Conservation (phyloP, 2,797 vertebrate genomes). For the Falco rusticolus region DNA sequence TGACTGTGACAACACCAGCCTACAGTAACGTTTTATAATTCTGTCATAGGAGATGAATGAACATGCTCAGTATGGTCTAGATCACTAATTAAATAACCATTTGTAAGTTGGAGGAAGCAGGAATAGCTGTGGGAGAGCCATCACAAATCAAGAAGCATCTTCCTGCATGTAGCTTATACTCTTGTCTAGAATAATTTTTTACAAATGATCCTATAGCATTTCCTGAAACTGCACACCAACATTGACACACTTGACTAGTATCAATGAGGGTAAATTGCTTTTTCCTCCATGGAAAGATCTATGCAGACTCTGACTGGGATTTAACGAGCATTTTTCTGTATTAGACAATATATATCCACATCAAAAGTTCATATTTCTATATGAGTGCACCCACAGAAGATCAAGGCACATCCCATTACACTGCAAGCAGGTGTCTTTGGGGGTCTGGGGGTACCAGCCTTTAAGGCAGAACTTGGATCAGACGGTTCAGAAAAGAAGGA, state of each 20-base stretch:
- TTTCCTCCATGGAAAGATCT: background rate
- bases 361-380: background rate
- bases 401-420: background rate
- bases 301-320: background rate
- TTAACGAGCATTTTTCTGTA: background rate
- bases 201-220: background rate
- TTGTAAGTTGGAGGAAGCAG: background rate
- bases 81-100: constrained; percentile 12
- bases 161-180: background rate
- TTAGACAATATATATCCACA: background rate
- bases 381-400: background rate
- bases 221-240: background rate
- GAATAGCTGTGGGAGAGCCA: background rate
- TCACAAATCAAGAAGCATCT: background rate
- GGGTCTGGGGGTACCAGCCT: background rate
- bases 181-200: background rate
- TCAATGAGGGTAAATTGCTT: background rate
- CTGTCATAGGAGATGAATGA: constrained; percentile 18
- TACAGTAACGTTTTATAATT: background rate
- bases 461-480: background rate
- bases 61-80: background rate
- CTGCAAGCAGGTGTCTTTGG: background rate
- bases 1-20: background rate
- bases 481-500: background rate
- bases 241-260: background rate